These are phyloP conservation scores for Spilogale gracilis DNA, from an alignment of 2,113 vertebrate species.

Conservation along the genomic window DNA sequence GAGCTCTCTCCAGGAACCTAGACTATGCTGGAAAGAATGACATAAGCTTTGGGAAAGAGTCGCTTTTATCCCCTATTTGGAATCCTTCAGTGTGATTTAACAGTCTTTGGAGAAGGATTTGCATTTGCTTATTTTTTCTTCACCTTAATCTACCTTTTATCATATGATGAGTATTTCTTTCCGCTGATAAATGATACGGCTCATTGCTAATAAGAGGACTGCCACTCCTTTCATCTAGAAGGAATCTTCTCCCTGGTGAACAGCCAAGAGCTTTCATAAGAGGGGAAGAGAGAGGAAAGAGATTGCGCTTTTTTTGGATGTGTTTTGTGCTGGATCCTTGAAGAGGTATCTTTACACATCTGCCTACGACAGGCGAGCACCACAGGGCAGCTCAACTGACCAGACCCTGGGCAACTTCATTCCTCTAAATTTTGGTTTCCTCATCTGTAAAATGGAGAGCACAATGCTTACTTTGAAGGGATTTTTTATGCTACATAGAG, in stretches of 20 bases:
- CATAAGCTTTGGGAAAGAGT: neutral
- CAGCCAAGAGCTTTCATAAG: neutral
- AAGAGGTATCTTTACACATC: neutral
- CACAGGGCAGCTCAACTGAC: neutral
- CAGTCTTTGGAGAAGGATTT: neutral
- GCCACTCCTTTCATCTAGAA: neutral
- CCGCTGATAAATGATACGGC: neutral
- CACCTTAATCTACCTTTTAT: neutral
- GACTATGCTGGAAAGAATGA: neutral
- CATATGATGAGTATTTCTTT: neutral
- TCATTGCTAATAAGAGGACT: neutral
- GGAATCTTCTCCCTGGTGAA: neutral
- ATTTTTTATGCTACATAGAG: neutral
- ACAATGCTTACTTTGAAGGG: neutral
- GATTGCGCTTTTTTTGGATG: neutral
- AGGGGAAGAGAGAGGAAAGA: neutral
- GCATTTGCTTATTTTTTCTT: neutral
- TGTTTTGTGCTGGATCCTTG: neutral
- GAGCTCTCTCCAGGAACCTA: neutral
- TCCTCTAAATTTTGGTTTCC: neutral
- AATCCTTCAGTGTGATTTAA: neutral
- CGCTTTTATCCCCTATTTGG: neutral
- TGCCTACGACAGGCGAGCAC: no score
- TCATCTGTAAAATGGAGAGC: neutral
- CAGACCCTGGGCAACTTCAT: neutral